Evolutionary conservation across 2,888 invertebrate genomes (phyloP).

Genomic region (Hyppa rectilinea): DNA sequence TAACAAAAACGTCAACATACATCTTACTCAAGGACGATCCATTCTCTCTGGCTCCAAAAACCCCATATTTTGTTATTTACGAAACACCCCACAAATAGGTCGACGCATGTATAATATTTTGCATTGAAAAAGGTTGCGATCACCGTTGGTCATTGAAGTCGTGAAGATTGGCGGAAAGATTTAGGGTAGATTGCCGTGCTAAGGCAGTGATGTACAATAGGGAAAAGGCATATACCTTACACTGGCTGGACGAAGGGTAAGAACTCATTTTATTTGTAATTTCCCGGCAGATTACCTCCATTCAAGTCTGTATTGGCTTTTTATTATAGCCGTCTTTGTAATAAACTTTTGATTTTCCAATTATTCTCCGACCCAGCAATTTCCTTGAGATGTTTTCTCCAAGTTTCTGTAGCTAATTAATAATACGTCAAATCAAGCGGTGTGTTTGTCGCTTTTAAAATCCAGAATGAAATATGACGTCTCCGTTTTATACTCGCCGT

Average conservation of each 20-base stretch:
- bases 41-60: background rate
- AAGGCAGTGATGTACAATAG: conserved; percentile 50
- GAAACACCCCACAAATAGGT: conserved; percentile 35
- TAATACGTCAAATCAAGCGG: conserved; percentile 37
- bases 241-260: conserved; percentile 52
- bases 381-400: conserved; percentile 15
- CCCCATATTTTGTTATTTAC: conserved; percentile 33
- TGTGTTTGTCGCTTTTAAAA: conserved; percentile 40
- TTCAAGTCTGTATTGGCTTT: conserved; percentile 57
- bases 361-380: conserved; percentile 25
- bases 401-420: conserved; percentile 42
- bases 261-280: conserved; percentile 64
- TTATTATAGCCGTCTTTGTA: conserved; percentile 49
- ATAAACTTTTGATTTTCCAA: conserved; percentile 47
- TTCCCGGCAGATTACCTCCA: conserved; percentile 61
- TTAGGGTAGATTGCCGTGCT: conserved; percentile 55
- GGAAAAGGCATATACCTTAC: conserved; percentile 45
- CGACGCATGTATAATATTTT: conserved; percentile 36
- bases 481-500: conserved; percentile 40
- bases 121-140: conserved; percentile 53
- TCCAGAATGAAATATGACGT: conserved; percentile 42
- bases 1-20: conserved; percentile 14
- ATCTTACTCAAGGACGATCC: conserved; percentile 7
- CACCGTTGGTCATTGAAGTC: conserved; percentile 46
- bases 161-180: conserved; percentile 65